Base-by-base conservation (phyloP, 1,140 invertebrate species). In the Hestina assimilis region DNA sequence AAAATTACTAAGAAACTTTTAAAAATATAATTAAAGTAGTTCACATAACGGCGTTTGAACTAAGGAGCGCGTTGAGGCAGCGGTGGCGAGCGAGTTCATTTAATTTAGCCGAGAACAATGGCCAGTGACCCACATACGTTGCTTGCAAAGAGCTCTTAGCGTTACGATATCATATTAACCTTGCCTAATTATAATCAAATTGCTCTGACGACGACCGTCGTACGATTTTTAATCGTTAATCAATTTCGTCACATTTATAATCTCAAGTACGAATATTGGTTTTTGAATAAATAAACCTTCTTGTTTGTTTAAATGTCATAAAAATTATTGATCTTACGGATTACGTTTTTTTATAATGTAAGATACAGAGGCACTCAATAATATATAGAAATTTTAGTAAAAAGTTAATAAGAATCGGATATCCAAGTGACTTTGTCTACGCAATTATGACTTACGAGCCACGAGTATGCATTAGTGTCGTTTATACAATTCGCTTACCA, bases 41-140 rank as follows among this genome's bases (percentile, higher is more conserved):
- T 33, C 45, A 48, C n/a, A 7, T 47, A 35, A 47, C 45, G 45
- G 45, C 20, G 14, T 20, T 19, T 2, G 8, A 8, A 14, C n/a
- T 23, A 42, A 17, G 28, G 20, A n/a, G n/a, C n/a, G 45, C 7
- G 45, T 12, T 21, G 17, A 48, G 29, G 24, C 17, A 24, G 20
- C 19, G 21, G 20, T 33, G 45, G 45, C 45, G 21, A 21, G 45
- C 14, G 29, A 21, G 28, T 19, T 48, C 45, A 11, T n/a, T 23
- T 23, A 33, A 48, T 48, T 35, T 33, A 35, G 15, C 45, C 45
- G 9, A 11, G 45, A 48, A 48, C 45, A 48, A 48, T 48, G 24
- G 20, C 20, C 17, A 24, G 8, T 47, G 45, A 47, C 45, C 45
- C 45, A 47, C 45, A 47, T 47, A 3, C 20, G 7, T 11, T 7